A percentile compares a stretch with the other conserved stretches of the same genome.
These are phyloP conservation scores for Rhynchomys soricoides DNA, from an alignment of 2,113 vertebrate species.

Conservation along the genomic window DNA sequence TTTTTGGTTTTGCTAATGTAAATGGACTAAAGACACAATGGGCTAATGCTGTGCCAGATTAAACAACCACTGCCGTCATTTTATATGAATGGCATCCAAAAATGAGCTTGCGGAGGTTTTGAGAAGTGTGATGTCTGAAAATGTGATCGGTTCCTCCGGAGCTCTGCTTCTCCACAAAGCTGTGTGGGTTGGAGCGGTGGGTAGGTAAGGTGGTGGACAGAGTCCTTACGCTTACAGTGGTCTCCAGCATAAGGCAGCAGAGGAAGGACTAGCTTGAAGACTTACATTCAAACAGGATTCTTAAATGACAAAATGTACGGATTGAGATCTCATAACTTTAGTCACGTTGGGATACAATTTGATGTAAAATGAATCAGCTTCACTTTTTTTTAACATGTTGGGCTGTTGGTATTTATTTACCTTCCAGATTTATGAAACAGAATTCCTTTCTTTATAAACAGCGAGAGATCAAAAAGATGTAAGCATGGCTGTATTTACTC, in stretches of 20 bases:
- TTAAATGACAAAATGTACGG: conserved; percentile 19
- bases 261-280: neutral
- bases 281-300: conserved; percentile 35
- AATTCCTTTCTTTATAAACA: conserved; percentile 50
- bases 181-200: neutral
- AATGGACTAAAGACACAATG: neutral
- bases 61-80: neutral
- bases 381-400: neutral
- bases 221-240: neutral
- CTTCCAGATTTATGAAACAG: neutral
- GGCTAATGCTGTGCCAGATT: neutral
- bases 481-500: neutral
- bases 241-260: neutral
- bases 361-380: neutral
- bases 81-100: conserved; percentile 4
- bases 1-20: neutral
- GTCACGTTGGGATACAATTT: conserved; percentile 6
- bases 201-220: neutral
- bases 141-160: neutral
- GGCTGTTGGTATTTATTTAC: conserved; percentile 13
- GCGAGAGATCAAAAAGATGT: conserved; percentile 40
- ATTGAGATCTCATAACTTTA: neutral
- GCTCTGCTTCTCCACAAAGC: neutral
- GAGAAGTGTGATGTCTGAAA: conserved; percentile 1
- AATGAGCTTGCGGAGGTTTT: neutral